Evolutionary conservation across 64 coral and sea anemone genomes (phyloP).

Genomic region (Stylophora pistillata): DNA sequence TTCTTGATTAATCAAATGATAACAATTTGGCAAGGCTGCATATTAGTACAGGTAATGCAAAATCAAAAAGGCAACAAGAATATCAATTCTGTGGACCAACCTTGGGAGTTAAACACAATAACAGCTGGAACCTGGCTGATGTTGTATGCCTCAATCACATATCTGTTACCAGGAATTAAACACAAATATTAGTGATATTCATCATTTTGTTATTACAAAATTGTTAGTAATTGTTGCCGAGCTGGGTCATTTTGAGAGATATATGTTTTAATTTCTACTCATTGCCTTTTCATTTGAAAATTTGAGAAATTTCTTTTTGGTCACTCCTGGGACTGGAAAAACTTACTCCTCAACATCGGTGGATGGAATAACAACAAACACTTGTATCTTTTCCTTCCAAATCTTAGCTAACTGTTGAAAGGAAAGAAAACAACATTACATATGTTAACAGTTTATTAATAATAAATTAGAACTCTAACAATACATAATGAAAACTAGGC

Average conservation of each 20-base stretch:
- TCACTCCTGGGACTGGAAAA: background rate
- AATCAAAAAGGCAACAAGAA: background rate
- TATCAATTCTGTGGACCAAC: constrained; percentile 25
- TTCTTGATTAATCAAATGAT: too few species aligned
- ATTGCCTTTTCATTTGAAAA: too few species aligned
- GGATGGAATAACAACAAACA: constrained; percentile 47
- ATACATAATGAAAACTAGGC: too few species aligned
- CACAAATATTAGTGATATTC: background rate
- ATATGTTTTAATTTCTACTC: too few species aligned
- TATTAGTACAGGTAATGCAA: background rate
- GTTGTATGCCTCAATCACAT: constrained; percentile 49
- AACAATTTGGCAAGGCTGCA: too few species aligned
- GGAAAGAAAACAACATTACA: background rate
- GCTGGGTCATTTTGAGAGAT: too few species aligned
- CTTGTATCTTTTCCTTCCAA: constrained; percentile 31
- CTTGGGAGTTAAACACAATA: constrained; percentile 56
- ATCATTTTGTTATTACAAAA: background rate
- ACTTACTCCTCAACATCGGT: constrained; percentile 71
- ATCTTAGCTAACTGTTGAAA: constrained; percentile 45
- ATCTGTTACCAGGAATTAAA: constrained; percentile 14
- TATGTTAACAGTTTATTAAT: background rate
- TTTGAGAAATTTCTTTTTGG: background rate
- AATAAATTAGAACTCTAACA: too few species aligned
- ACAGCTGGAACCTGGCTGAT: constrained; percentile 64
- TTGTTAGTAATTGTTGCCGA: too few species aligned